These are phyloP conservation scores for Orbicella faveolata DNA, from an alignment of 64 coral and sea anemone genomes.

Conservation along the genomic window DNA sequence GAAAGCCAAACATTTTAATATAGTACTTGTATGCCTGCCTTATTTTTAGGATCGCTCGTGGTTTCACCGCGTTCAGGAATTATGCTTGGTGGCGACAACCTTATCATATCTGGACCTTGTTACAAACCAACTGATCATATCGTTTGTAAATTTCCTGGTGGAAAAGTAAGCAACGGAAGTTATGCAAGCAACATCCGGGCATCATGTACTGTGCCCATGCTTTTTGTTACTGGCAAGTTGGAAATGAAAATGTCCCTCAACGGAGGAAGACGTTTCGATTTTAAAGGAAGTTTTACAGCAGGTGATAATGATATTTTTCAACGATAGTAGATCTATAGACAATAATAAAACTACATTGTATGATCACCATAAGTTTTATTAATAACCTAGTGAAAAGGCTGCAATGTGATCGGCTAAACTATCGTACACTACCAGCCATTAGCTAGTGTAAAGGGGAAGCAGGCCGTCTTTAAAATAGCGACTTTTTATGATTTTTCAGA, in stretches of 20 bases:
- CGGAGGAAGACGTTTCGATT: slow-evolving; percentile 29
- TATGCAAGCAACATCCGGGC: slow-evolving; percentile 10
- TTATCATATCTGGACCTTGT: slow-evolving; percentile 36
- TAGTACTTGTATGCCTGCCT: neutral
- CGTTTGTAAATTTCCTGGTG: slow-evolving; percentile 28
- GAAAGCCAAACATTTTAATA: neutral
- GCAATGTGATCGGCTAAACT: no score
- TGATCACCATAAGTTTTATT: no score
- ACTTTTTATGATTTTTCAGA: neutral
- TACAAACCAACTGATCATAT: slow-evolving; percentile 1
- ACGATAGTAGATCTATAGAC: neutral
- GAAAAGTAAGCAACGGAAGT: slow-evolving; percentile 2
- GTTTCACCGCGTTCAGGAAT: slow-evolving; percentile 1
- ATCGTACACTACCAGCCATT: no score
- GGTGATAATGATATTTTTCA: neutral
- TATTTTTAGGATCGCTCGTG: neutral
- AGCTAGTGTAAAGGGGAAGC: no score
- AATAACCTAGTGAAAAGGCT: no score
- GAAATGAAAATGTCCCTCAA: slow-evolving; percentile 25
- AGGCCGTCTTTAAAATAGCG: neutral
- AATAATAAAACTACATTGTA: neutral
- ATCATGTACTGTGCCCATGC: slow-evolving; percentile 41
- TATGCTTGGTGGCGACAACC: slow-evolving; percentile 47
- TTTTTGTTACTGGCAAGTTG: slow-evolving; percentile 23
- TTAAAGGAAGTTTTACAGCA: slow-evolving; percentile 14